Evolutionary conservation across 2,113 vertebrate species (phyloP), one percentile per base, ranked within the genome.

Genomic region (Tympanuchus pallidicinctus): DNA sequence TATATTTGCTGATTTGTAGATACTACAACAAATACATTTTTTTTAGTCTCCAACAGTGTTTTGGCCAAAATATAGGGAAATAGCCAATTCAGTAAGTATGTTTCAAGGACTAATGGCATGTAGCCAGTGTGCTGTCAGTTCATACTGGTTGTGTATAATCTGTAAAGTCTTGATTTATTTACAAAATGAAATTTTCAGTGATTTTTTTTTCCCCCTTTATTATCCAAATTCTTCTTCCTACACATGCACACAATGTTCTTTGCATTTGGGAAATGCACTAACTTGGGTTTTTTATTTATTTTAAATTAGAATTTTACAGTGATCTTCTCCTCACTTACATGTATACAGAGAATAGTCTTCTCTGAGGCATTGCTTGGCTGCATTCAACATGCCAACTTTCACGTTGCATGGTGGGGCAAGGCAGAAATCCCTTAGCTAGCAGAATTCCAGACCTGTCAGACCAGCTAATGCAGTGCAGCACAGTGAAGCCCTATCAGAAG

Each of bases 311-410:
- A 24, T 15, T 88, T 84, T 73, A 32, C 0, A 0, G n/a, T 72
- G 38, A 7, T 52, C 15, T 3, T 90, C 8, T 13, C 42, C 7
- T 13, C 54, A 4, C 20, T 57, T 65, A 18, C 0, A 0, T 72
- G 54, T 69, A 13, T 59, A 22, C 8, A 43, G 56, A 72, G 59
- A 54, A 10, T 3, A 65, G 21, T 38, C 21, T 43, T 6, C 18
- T 66, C 73, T 86, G 57, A 67, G 70, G 36, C 47, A 80, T 48
- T 86, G 54, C 70, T 80, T 80, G 40, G 27, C 54, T 92, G 11
- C 47, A 28, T 74, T 73, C 69, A 42, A 1, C 6, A 2, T 4
- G 2, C 21, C 60, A 56, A 2, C 36, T 77, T 48, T 10, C 24
- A 15, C 0, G 0, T 42, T 4, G 8, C 64, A 54, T 22, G 28